Conservation (phyloP, 2,888 invertebrate species). For the Trissoscelio sp. region DNA sequence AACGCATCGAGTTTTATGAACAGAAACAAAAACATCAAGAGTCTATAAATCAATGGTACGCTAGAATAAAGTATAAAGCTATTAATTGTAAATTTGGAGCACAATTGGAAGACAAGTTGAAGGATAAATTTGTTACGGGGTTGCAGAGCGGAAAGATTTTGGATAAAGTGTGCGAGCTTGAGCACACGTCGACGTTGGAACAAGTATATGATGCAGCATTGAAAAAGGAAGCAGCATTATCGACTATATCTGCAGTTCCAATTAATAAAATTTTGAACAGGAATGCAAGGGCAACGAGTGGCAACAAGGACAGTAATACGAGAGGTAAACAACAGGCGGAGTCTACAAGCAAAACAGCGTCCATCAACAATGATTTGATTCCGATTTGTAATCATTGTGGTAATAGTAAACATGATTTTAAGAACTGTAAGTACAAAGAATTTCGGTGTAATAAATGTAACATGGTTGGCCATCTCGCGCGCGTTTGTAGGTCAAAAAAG, state of each 20-base stretch:
- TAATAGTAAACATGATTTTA: too few relatives aligned
- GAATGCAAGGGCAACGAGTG: too few relatives aligned
- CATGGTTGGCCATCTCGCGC: slow-evolving; percentile 42
- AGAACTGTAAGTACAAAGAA: too few relatives aligned
- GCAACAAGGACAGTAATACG: too few relatives aligned
- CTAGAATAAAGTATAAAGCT: slow-evolving; percentile 74
- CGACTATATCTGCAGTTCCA: too few relatives aligned
- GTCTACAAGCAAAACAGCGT: too few relatives aligned
- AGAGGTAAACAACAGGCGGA: too few relatives aligned
- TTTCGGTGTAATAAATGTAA: slow-evolving; percentile 20
- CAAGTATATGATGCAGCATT: slow-evolving; percentile 53
- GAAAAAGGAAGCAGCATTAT: slow-evolving; percentile 59
- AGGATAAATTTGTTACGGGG: slow-evolving; percentile 71
- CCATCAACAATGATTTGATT: too few relatives aligned
- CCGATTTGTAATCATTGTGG: too few relatives aligned
- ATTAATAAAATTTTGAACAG: too few relatives aligned
- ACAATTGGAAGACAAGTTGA: slow-evolving; percentile 68
- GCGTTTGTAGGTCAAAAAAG: slow-evolving; percentile 17
- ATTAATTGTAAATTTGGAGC: slow-evolving; percentile 65
- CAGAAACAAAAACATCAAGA: slow-evolving; percentile 70
- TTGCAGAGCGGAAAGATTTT: slow-evolving; percentile 47
- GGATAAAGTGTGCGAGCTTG: slow-evolving; percentile 64
- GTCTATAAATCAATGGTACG: slow-evolving; percentile 70
- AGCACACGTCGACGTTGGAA: slow-evolving; percentile 23
- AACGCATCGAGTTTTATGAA: slow-evolving; percentile 67